These are phyloP conservation scores for Oscheius onirici DNA, from an alignment of 2,888 invertebrate genomes.

Conservation along the genomic window DNA sequence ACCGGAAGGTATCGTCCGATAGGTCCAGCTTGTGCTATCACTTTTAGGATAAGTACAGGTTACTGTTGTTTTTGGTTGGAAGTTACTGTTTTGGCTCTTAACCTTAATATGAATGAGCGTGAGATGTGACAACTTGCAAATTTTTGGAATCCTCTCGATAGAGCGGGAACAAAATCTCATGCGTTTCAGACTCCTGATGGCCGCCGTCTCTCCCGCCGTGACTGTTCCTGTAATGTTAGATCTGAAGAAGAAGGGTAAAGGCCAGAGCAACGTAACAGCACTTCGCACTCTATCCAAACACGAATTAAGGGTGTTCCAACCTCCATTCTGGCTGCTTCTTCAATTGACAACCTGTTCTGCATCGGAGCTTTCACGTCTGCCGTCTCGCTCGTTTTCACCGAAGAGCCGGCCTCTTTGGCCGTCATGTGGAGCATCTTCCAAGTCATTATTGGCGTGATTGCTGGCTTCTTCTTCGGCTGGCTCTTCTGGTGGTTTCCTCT, in stretches of 20 bases:
- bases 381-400: slow-evolving; percentile 41
- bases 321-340: slow-evolving; percentile 52
- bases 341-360: slow-evolving; percentile 55
- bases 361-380: slow-evolving; percentile 41
- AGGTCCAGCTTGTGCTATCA: too few species aligned
- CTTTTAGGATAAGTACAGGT: too few species aligned
- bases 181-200: slow-evolving; percentile 40
- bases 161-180: too few species aligned
- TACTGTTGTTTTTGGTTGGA: too few species aligned
- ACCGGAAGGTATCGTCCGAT: too few species aligned
- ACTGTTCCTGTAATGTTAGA: slow-evolving; percentile 49
- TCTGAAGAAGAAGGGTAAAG: slow-evolving; percentile 28
- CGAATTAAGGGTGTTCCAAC: slow-evolving; percentile 55
- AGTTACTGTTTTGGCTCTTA: too few species aligned
- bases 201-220: slow-evolving; percentile 60
- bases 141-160: too few species aligned
- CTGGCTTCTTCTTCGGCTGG: slow-evolving; percentile 18
- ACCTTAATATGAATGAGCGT: too few species aligned
- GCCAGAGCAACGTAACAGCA: slow-evolving; percentile 9
- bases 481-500: slow-evolving; percentile 32
- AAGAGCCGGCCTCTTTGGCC: slow-evolving; percentile 1
- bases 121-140: too few species aligned
- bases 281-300: neutral
- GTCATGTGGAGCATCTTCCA: slow-evolving; percentile 30
- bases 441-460: slow-evolving; percentile 19